phyloP scores from a whole-genome alignment of 2,888 invertebrate genomes.

The Ptilodon capucinus region DNA sequence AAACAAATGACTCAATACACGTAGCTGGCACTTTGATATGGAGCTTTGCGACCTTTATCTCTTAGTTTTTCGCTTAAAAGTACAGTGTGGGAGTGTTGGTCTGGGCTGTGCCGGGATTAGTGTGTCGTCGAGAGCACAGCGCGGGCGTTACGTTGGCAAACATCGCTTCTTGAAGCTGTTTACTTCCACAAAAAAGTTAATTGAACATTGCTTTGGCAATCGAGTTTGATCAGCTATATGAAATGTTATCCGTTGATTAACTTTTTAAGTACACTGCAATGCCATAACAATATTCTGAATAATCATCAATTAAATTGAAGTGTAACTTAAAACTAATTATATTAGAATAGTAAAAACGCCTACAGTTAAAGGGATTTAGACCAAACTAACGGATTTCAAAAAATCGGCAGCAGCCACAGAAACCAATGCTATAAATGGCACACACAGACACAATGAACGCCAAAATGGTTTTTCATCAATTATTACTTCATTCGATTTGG shows the following conservation, averaged over 20 bases:
- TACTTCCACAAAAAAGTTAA: background rate
- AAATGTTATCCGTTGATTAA: background rate
- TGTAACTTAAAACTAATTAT: no score
- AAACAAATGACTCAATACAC: conserved; percentile 6
- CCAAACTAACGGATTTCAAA: no score
- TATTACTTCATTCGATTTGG: no score
- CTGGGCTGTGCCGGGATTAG: background rate
- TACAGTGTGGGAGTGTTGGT: background rate
- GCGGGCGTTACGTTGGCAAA: background rate
- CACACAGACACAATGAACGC: no score
- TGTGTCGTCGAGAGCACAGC: background rate
- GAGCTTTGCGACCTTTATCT: conserved; percentile 17
- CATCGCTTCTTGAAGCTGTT: background rate
- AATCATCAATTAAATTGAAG: no score
- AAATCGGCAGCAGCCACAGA: no score
- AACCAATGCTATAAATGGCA: no score
- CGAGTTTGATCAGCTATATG: background rate
- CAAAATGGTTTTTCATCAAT: no score
- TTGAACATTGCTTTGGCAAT: background rate
- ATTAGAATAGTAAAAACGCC: no score
- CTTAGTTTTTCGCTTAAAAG: conserved; percentile 11
- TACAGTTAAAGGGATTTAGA: no score
- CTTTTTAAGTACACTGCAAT: no score
- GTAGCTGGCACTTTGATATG: conserved; percentile 16
- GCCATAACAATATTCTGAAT: no score